Evolutionary conservation across 2,113 vertebrate genomes (phyloP).

Genomic region (Naja naja): DNA sequence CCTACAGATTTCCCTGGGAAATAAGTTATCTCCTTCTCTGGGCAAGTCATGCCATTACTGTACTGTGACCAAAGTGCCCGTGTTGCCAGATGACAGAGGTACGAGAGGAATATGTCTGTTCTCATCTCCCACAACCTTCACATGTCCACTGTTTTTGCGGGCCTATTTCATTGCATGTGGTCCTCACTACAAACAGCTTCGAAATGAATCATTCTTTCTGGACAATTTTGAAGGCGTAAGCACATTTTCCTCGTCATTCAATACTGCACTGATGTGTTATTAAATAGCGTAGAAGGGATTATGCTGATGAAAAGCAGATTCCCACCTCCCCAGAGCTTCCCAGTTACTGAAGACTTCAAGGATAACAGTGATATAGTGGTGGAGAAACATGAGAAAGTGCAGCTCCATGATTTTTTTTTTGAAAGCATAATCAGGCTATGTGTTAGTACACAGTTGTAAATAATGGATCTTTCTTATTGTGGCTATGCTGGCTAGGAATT

Average conservation of each 20-base stretch:
- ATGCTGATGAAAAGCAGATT: conserved; percentile 44
- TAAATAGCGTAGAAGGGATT: conserved; percentile 34
- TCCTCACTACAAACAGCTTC: conserved; percentile 46
- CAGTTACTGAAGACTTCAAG: conserved; percentile 5
- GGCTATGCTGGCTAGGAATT: background rate
- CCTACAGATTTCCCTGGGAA: conserved; percentile 14
- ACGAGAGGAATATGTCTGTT: background rate
- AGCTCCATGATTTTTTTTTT: background rate
- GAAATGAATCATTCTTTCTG: conserved; percentile 33
- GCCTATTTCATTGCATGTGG: conserved; percentile 34
- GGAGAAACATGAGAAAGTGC: background rate
- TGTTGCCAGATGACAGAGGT: background rate
- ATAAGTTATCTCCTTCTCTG: background rate
- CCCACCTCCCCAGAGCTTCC: background rate
- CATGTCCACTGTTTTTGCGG: conserved; percentile 46
- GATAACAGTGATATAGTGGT: background rate
- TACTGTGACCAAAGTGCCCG: background rate
- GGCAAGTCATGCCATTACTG: background rate
- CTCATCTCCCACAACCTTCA: conserved; percentile 39
- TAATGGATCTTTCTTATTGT: background rate
- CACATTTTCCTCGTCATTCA: conserved; percentile 10
- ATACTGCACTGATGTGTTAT: conserved; percentile 37
- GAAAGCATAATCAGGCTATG: background rate
- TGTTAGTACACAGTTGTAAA: background rate
- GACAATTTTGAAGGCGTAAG: background rate